Evolutionary conservation across 2,113 vertebrate species (phyloP).

Genomic region (Callospermophilus lateralis): DNA sequence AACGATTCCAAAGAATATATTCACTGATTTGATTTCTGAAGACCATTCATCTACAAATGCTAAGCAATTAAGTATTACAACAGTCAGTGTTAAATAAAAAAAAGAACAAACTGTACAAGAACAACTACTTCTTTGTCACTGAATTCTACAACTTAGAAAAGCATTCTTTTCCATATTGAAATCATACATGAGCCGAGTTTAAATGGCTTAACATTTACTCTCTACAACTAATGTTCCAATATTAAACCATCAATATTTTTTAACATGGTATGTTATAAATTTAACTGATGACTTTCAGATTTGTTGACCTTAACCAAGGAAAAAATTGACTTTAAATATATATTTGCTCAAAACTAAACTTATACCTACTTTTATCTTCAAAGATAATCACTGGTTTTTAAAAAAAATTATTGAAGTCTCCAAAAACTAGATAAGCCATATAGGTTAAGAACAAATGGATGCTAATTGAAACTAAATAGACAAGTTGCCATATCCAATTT

Average conservation of each 20-base stretch:
- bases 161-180: constrained; percentile 10
- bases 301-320: constrained; percentile 58
- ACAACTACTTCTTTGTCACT: not conserved
- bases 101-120: not conserved
- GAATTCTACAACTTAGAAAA: constrained; percentile 27
- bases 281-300: constrained; percentile 31
- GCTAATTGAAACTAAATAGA: not conserved
- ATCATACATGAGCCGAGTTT: constrained; percentile 33
- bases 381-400: not conserved
- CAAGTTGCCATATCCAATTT: constrained; percentile 45
- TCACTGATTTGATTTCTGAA: constrained; percentile 48
- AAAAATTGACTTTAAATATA: constrained; percentile 58
- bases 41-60: not conserved
- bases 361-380: constrained; percentile 38
- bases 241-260: constrained; percentile 46
- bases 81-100: not conserved
- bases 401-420: constrained; percentile 23
- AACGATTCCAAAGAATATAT: not conserved
- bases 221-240: constrained; percentile 23
- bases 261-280: constrained; percentile 22
- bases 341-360: not conserved
- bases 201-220: constrained; percentile 51
- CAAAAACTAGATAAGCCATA: constrained; percentile 51
- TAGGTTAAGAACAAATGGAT: constrained; percentile 17
- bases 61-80: not conserved